Base-by-base conservation (phyloP, 1,140 invertebrate species). In the Paramacrobiotus metropolitanus region DNA sequence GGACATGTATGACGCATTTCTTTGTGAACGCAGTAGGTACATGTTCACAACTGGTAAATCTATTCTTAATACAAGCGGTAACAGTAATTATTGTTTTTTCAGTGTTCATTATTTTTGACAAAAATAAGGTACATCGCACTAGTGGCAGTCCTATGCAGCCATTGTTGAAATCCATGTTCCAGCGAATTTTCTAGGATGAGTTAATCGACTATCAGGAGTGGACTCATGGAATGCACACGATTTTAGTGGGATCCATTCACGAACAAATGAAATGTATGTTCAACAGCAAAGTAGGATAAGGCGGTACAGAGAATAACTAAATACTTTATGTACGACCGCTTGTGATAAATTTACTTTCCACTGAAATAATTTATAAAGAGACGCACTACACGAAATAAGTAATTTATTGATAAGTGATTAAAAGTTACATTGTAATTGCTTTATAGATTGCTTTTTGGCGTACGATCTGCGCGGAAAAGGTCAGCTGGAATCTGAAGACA, bases 121-220 rank as follows among this genome's bases (percentile, higher is more conserved):
- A 28, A 24, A 24, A 24, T 24, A 55, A 55, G 48, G n/a, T n/a
- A n/a, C n/a, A n/a, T n/a, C n/a, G n/a, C n/a, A n/a, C n/a, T n/a
- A n/a, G n/a, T n/a, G n/a, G n/a, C n/a, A n/a, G n/a, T n/a, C n/a
- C n/a, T n/a, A n/a, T n/a, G n/a, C n/a, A n/a, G n/a, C n/a, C n/a
- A n/a, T n/a, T n/a, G n/a, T n/a, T n/a, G n/a, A n/a, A n/a, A n/a
- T n/a, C n/a, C n/a, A n/a, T n/a, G n/a, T n/a, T n/a, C n/a, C n/a
- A n/a, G n/a, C n/a, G n/a, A n/a, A n/a, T n/a, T n/a, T n/a, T n/a
- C n/a, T n/a, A n/a, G n/a, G 48, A 55, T 28, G 48, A 24, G 4
- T 55, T 55, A 9, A 55, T 55, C 48, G 24, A 55, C 48, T 55
- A 55, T 24, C 15, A 55, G 24, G 48, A 55, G 24, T 55, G 48